Conservation (phyloP, 2,797 vertebrate species). For the Sebastes trivittatus region DNA sequence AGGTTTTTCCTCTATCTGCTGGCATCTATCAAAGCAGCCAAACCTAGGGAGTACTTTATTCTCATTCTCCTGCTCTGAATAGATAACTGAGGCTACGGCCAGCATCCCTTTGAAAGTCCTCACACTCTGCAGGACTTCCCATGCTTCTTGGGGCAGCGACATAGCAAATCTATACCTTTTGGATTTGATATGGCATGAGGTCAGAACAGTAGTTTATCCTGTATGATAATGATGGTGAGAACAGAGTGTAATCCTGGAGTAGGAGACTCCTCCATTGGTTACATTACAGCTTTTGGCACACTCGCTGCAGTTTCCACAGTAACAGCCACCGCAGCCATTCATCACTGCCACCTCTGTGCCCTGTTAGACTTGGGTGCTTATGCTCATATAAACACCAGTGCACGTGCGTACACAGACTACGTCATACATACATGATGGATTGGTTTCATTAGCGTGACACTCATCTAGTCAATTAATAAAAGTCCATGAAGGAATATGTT, state of each 20-base stretch:
- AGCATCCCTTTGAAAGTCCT: constrained; percentile 33
- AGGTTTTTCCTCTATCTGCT: constrained; percentile 31
- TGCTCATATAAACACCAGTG: constrained; percentile 46
- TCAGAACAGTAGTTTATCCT: constrained; percentile 33
- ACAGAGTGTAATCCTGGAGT: constrained; percentile 34
- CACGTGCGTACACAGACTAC: constrained; percentile 11
- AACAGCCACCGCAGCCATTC: constrained; percentile 71
- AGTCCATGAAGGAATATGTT: background rate
- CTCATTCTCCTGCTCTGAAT: constrained; percentile 39
- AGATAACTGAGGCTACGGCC: constrained; percentile 50
- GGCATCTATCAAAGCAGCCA: constrained; percentile 56
- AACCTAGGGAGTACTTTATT: constrained; percentile 45
- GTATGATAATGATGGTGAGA: constrained; percentile 31
- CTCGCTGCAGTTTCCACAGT: constrained; percentile 72
- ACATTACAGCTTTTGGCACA: constrained; percentile 64
- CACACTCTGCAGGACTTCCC: constrained; percentile 5
- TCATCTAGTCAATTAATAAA: constrained; percentile 40
- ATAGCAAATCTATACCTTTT: constrained; percentile 2
- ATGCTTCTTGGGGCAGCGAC: background rate
- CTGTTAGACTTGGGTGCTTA: constrained; percentile 57
- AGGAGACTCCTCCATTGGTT: constrained; percentile 50
- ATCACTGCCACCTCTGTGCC: constrained; percentile 72
- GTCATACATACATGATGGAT: constrained; percentile 34
- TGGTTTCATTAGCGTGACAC: constrained; percentile 32
- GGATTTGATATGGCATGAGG: constrained; percentile 20